Conservation (phyloP, 2,113 vertebrate genomes). For the Oreochromis aureus region DNA sequence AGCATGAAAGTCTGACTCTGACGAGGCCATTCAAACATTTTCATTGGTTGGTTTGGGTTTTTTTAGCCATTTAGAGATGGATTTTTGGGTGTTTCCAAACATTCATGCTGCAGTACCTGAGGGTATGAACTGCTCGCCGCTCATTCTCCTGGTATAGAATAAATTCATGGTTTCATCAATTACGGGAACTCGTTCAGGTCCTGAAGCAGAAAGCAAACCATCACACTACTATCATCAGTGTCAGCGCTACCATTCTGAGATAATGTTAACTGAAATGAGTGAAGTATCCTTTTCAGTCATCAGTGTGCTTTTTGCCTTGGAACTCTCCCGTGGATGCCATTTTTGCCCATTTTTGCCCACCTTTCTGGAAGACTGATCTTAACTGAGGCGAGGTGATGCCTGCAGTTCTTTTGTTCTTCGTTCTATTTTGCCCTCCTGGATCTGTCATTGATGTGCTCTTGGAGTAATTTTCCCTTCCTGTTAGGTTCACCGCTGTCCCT, state of each 20-base stretch:
- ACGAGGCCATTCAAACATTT: background rate
- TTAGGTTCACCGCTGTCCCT: background rate
- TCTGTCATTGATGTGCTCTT: background rate
- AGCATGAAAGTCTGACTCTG: background rate
- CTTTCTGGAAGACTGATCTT: rapidly evolving
- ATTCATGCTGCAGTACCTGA: rapidly evolving
- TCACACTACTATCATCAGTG: background rate
- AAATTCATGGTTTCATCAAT: background rate
- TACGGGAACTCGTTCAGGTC: background rate
- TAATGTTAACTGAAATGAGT: background rate
- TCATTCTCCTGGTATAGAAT: background rate
- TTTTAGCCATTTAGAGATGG: background rate
- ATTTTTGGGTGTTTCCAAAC: background rate
- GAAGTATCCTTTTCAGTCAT: background rate
- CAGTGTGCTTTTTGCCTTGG: background rate
- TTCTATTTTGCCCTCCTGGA: background rate
- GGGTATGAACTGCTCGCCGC: background rate
- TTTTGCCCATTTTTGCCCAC: background rate
- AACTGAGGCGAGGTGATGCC: background rate
- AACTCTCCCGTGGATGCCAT: background rate
- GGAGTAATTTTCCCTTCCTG: background rate
- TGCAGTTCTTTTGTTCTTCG: background rate
- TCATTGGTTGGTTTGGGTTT: rapidly evolving
- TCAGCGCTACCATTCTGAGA: background rate
- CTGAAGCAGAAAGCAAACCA: background rate